A percentile compares a stretch with the other conserved stretches of the same genome.
These are phyloP conservation scores for Cephus sareptanus DNA, from an alignment of 2,888 invertebrate species.

Conservation along the genomic window DNA sequence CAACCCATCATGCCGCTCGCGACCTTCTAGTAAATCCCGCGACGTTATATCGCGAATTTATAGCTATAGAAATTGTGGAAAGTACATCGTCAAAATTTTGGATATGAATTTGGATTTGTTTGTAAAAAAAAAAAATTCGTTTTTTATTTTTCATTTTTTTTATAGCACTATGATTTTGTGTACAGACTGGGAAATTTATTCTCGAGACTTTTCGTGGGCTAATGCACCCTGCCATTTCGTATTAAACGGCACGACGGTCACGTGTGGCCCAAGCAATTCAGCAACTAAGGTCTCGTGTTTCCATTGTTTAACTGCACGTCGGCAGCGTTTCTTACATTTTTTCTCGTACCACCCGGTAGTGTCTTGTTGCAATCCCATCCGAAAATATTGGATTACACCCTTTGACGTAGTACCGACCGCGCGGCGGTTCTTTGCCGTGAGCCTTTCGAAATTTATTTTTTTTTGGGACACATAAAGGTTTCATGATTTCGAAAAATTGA, in stretches of 20 bases:
- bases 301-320: constrained; percentile 23
- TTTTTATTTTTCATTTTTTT: not conserved
- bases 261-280: constrained; percentile 31
- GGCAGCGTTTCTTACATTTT: constrained; percentile 22
- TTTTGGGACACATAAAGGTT: not conserved
- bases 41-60: constrained; percentile 35
- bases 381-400: constrained; percentile 59
- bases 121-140: not conserved
- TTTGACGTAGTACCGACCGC: constrained; percentile 48
- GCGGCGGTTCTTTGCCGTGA: not conserved
- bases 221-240: constrained; percentile 25
- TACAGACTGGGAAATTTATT: not conserved
- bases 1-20: constrained; percentile 19
- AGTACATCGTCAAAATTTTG: constrained; percentile 43
- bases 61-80: constrained; percentile 49
- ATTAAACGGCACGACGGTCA: constrained; percentile 25
- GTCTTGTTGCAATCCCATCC: constrained; percentile 39
- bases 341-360: constrained; percentile 41
- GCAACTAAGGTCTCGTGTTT: constrained; percentile 27
- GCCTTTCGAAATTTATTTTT: not conserved
- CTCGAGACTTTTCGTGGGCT: not conserved
- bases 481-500: not conserved
- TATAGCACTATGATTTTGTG: not conserved
- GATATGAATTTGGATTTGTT: constrained; percentile 6
- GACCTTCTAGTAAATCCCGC: not conserved